phyloP scores from a whole-genome alignment of 2,113 vertebrate genomes.

The Leptobrachium leishanense region DNA sequence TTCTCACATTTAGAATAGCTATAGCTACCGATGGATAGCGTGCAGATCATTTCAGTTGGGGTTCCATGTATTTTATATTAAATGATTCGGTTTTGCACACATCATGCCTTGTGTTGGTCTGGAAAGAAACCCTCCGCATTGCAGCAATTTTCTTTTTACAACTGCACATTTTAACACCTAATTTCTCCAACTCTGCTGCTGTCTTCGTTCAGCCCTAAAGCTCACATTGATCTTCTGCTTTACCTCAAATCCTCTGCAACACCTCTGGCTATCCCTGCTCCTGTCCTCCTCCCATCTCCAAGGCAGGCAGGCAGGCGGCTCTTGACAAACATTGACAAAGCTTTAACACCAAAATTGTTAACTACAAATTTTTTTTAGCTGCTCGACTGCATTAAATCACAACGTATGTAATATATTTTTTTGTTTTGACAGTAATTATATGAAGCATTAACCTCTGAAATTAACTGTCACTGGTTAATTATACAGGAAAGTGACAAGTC shows the following conservation, averaged over 20 bases:
- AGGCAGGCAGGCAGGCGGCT: not conserved
- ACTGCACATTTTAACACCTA: no score
- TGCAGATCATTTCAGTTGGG: no score
- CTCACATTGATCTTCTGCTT: not conserved
- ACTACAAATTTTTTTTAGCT: conserved; percentile 22
- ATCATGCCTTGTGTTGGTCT: no score
- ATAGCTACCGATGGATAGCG: no score
- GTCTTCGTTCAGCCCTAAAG: conserved; percentile 18
- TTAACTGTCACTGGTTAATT: conserved; percentile 44
- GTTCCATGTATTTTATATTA: no score
- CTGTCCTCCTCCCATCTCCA: conserved; percentile 14
- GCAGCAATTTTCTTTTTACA: no score
- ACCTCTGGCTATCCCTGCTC: conserved; percentile 46
- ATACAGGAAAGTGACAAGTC: conserved; percentile 35
- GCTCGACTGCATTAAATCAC: conserved; percentile 41
- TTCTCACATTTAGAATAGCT: no score
- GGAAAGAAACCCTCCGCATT: no score
- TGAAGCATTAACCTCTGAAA: conserved; percentile 42
- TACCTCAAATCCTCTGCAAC: conserved; percentile 7
- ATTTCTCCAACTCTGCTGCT: no score
- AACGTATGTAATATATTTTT: conserved; percentile 29
- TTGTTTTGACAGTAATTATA: conserved; percentile 50
- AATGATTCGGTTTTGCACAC: no score
- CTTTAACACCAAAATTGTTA: conserved; percentile 41
- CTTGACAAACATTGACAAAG: conserved; percentile 36